These are phyloP conservation scores for Pomacea canaliculata DNA, from an alignment of 2,888 invertebrate species.

Conservation along the genomic window DNA sequence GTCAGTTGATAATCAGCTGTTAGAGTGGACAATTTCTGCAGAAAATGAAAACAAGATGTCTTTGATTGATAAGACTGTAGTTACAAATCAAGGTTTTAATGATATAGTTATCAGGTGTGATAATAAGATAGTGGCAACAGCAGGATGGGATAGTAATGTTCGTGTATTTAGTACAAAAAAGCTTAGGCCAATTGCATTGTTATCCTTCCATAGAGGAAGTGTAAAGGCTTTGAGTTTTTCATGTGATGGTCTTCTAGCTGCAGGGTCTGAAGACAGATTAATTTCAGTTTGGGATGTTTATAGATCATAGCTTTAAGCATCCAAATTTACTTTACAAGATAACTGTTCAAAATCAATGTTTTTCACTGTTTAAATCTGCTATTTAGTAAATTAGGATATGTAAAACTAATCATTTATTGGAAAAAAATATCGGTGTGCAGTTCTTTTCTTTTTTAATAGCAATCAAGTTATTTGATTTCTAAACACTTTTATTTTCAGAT, in stretches of 20 bases:
- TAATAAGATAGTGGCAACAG: conserved; percentile 56
- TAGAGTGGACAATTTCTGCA: conserved; percentile 38
- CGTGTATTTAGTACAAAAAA: conserved; percentile 57
- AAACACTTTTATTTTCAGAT: too few relatives aligned
- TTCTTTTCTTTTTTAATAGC: too few relatives aligned
- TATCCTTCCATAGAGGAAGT: conserved; percentile 58
- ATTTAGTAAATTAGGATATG: too few relatives aligned
- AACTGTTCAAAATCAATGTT: too few relatives aligned
- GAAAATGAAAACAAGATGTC: conserved; percentile 26
- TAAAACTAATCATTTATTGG: too few relatives aligned
- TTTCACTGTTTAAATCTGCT: too few relatives aligned
- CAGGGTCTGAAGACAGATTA: conserved; percentile 59
- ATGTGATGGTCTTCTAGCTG: conserved; percentile 50
- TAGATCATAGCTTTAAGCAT: conserved; percentile 28
- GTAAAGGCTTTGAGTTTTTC: conserved; percentile 57
- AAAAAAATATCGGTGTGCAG: too few relatives aligned
- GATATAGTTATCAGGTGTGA: conserved; percentile 50
- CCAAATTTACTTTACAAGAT: too few relatives aligned
- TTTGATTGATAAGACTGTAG: conserved; percentile 21
- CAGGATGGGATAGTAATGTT: conserved; percentile 63
- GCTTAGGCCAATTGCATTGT: conserved; percentile 58
- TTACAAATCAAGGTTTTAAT: conserved; percentile 56
- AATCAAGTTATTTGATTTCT: too few relatives aligned
- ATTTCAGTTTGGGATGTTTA: conserved; percentile 64
- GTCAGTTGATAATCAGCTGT: conserved; percentile 45